Evolutionary conservation across 2,797 vertebrate species (phyloP), one percentile per base, ranked within the genome.

Genomic region (Catharus ustulatus): DNA sequence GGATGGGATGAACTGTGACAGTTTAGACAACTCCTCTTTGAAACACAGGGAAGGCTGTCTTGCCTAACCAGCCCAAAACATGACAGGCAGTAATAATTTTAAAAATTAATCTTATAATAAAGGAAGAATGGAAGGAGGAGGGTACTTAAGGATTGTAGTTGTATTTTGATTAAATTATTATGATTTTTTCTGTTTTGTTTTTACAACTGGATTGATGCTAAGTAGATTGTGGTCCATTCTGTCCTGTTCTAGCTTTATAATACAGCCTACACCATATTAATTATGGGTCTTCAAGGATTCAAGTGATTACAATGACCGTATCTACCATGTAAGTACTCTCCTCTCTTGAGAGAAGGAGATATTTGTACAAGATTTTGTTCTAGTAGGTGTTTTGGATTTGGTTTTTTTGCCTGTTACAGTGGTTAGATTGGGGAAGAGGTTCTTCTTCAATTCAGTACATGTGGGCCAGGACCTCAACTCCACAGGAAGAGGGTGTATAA

Each of bases 1-100:
- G 55, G 84, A 80, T 48, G 26, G 26, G 45, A 92, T 85, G 64
- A 95, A 89, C 46, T 51, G 54, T 91, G 89, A 78, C 84, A 89
- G 57, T 92, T 80, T 32, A 51, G 71, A 93, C 61, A 79, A 54
- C 26, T 72, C 64, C 13, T 43, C 87, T 64, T 34, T 68, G 75
- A 93, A 79, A 62, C 23, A 48, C n/a, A 78, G 32, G 38, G 71
- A 87, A 84, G 42, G 52, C 74, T 93, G 80, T 87, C 63, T 73
- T 91, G 52, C 67, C 42, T 71, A 88, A 49, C 36, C 36, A 79
- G 30, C 73, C 51, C 51, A 84, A 88, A 94, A 61, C 26, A 64
- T 45, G 45, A 43, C 57, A 85, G 43, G 58, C 38, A 72, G 2
- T 24, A 82, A 40, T 62, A 66, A 57, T 61, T 59, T 13, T 0